Conservation (phyloP, 2,888 invertebrate species). For the Philereme vetulata region DNA sequence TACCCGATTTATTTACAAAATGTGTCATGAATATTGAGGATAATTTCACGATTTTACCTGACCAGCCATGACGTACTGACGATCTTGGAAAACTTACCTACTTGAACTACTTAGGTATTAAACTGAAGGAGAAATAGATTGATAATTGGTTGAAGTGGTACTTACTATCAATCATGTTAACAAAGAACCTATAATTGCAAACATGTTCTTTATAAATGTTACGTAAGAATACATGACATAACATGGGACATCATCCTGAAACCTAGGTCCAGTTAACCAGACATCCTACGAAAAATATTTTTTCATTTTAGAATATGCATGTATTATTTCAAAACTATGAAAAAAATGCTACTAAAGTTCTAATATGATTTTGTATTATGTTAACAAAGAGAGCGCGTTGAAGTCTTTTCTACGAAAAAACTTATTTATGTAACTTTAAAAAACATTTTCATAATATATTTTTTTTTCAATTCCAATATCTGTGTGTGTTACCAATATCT, state of each 20-base stretch:
- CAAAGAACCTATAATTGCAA: background rate
- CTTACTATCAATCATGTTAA: background rate
- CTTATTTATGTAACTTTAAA: no score
- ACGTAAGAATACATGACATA: no score
- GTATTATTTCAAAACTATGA: no score
- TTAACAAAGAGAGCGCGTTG: constrained; percentile 2
- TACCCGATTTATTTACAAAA: background rate
- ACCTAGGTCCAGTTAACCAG: no score
- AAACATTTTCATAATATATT: no score
- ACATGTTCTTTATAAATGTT: background rate
- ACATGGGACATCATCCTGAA: no score
- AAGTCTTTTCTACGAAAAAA: constrained; percentile 1
- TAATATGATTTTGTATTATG: no score
- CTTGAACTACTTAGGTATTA: background rate
- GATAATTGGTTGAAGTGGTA: background rate
- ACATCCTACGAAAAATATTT: no score
- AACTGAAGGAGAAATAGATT: background rate
- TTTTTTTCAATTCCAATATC: no score
- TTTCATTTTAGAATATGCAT: no score
- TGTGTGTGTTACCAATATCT: no score
- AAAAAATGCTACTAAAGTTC: no score
- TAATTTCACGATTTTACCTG: constrained; percentile 9
- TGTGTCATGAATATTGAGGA: constrained; percentile 5
- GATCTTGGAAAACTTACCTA: constrained; percentile 1
- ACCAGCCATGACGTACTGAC: background rate